phyloP scores from a whole-genome alignment of 2,797 vertebrate species.

The Typhlichthys eigenmanni region DNA sequence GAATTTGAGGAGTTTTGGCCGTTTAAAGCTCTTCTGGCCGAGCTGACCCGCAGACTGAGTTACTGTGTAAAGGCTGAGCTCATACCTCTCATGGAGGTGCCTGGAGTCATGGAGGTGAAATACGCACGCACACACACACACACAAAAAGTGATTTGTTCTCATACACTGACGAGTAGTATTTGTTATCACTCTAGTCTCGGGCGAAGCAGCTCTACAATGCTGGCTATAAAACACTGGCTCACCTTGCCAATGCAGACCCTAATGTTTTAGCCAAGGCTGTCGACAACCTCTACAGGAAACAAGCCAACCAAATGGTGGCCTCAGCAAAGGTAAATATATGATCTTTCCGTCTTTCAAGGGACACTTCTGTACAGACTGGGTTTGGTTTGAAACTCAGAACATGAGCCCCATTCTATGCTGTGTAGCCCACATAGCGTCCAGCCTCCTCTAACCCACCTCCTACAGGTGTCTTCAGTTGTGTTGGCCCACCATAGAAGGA shows the following conservation, averaged over 20 bases:
- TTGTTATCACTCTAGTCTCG: slow-evolving; percentile 66
- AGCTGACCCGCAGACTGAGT: slow-evolving; percentile 86
- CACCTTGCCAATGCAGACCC: slow-evolving; percentile 90
- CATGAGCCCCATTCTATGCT: no score
- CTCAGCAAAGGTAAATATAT: slow-evolving; percentile 85
- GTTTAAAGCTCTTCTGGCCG: slow-evolving; percentile 85
- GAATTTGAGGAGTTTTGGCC: slow-evolving; percentile 96
- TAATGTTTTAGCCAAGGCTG: slow-evolving; percentile 70
- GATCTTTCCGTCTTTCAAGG: not conserved
- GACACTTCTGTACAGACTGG: no score
- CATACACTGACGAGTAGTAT: no score
- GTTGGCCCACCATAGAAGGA: not conserved
- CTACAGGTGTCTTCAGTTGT: no score
- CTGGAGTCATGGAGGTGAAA: slow-evolving; percentile 89
- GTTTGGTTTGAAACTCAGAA: not conserved
- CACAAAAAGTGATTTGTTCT: not conserved
- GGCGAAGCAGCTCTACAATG: slow-evolving; percentile 88
- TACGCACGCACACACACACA: not conserved
- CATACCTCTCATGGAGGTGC: slow-evolving; percentile 95
- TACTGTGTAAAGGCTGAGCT: slow-evolving; percentile 93
- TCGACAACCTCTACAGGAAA: slow-evolving; percentile 83
- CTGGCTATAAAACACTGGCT: slow-evolving; percentile 86
- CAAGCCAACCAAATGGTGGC: slow-evolving; percentile 89
- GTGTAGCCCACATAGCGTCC: no score
- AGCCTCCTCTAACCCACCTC: no score